These are phyloP conservation scores for Orthonyx spaldingii DNA, from an alignment of 2,113 vertebrate genomes.

Conservation along the genomic window DNA sequence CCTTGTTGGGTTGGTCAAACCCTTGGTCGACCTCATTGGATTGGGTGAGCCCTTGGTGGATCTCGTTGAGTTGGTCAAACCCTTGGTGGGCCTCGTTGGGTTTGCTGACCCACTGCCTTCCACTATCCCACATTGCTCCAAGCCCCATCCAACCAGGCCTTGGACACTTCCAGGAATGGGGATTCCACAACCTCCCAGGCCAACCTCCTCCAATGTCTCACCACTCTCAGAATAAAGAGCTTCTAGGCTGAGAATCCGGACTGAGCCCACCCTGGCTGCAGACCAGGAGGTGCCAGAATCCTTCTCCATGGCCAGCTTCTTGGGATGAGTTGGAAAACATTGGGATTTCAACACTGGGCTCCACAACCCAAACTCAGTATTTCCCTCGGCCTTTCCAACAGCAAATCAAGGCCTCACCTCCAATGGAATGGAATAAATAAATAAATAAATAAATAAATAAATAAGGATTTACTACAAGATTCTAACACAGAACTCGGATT, in stretches of 20 bases:
- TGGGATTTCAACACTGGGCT: not conserved
- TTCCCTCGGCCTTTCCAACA: not conserved
- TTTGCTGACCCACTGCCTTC: no score
- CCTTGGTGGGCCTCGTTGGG: no score
- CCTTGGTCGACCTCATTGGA: no score
- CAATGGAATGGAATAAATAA: no score
- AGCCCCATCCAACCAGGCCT: not conserved
- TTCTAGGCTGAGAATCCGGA: not conserved
- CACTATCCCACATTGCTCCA: not conserved
- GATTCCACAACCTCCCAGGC: not conserved
- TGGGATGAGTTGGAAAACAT: fast-evolving
- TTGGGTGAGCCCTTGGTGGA: no score
- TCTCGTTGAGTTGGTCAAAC: no score
- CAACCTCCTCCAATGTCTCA: not conserved
- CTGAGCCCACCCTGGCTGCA: not conserved
- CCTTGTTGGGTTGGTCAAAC: no score
- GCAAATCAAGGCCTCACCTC: fast-evolving
- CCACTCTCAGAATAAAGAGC: not conserved
- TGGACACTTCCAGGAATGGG: not conserved
- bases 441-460: not conserved
- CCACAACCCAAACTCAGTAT: not conserved
- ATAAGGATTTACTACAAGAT: not conserved
- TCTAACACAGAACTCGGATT: fast-evolving
- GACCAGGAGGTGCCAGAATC: not conserved
- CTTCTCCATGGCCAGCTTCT: not conserved